Conservation (phyloP, 1,140 invertebrate species). For the Bombus consobrinus region DNA sequence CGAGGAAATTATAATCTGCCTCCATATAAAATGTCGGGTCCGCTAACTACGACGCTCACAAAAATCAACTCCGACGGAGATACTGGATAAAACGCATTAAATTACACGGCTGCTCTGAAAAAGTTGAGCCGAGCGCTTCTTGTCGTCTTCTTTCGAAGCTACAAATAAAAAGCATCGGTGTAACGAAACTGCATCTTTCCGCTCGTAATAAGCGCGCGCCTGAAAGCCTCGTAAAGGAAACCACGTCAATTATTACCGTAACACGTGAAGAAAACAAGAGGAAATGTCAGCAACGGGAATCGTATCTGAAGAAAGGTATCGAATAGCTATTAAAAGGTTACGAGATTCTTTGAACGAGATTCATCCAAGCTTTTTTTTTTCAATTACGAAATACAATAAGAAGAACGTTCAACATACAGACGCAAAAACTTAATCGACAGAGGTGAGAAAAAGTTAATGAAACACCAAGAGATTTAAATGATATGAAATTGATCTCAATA, state of each 20-base stretch:
- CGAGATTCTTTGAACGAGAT: not conserved
- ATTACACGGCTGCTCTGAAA: slow-evolving; percentile 20
- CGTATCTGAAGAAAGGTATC: not conserved
- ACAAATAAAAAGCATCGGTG: slow-evolving; percentile 18
- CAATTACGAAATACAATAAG: not conserved
- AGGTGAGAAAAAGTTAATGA: not conserved
- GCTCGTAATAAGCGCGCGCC: slow-evolving; percentile 6
- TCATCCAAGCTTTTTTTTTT: no score
- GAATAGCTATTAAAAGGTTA: slow-evolving; percentile 2
- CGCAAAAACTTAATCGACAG: not conserved
- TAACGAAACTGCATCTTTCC: slow-evolving; percentile 42
- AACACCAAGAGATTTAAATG: not conserved
- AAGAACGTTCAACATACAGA: not conserved
- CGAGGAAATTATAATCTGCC: slow-evolving; percentile 6
- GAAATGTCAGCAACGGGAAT: not conserved
- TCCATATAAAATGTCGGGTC: not conserved
- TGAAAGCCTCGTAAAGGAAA: slow-evolving; percentile 17
- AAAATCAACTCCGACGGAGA: slow-evolving; percentile 10
- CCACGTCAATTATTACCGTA: slow-evolving; percentile 33
- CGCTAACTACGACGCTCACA: not conserved
- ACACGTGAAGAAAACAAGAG: slow-evolving; percentile 15
- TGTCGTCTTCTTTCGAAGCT: not conserved
- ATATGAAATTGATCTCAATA: not conserved
- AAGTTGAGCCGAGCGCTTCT: slow-evolving; percentile 11
- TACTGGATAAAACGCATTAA: slow-evolving; percentile 36